Evolutionary conservation across 1,140 invertebrate genomes (phyloP).

Genomic region (Odontomachus brunneus): DNA sequence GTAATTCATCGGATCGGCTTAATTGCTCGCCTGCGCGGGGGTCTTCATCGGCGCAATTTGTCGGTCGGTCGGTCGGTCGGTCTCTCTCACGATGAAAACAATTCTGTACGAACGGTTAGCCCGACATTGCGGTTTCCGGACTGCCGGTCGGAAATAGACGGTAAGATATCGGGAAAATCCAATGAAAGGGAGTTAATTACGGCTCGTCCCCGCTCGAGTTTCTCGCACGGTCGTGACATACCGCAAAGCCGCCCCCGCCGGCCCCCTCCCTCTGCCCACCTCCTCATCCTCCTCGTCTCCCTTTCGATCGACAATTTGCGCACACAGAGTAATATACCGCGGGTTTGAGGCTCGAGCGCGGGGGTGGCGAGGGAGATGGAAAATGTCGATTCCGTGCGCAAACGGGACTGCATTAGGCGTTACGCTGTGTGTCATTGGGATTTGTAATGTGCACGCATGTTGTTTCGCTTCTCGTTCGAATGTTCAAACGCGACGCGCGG

Average conservation of each 20-base stretch:
- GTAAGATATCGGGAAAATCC: constrained; percentile 75
- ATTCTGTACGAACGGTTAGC: constrained; percentile 52
- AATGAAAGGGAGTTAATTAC: constrained; percentile 80
- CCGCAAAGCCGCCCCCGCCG: constrained; percentile 18
- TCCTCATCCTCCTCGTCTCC: neutral
- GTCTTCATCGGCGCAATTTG: constrained; percentile 66
- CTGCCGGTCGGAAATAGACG: constrained; percentile 68
- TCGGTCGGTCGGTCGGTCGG: constrained; percentile 26
- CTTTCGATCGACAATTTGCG: constrained; percentile 63
- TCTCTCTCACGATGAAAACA: constrained; percentile 65
- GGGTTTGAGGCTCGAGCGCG: constrained; percentile 34
- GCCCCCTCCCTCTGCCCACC: neutral
- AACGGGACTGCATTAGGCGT: constrained; percentile 52
- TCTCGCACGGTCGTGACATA: constrained; percentile 57
- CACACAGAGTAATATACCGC: constrained; percentile 58
- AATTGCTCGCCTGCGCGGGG: constrained; percentile 54
- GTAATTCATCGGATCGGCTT: constrained; percentile 44
- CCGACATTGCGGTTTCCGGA: constrained; percentile 66
- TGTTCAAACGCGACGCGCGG: neutral
- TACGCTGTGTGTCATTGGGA: constrained; percentile 40
- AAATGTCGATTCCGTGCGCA: constrained; percentile 66
- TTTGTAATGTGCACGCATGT: constrained; percentile 28
- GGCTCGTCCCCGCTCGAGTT: constrained; percentile 59
- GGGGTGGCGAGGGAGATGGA: neutral
- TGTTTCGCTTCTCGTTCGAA: neutral